phyloP scores from a whole-genome alignment of 2,888 invertebrate species.

The Leptopilina myrica region DNA sequence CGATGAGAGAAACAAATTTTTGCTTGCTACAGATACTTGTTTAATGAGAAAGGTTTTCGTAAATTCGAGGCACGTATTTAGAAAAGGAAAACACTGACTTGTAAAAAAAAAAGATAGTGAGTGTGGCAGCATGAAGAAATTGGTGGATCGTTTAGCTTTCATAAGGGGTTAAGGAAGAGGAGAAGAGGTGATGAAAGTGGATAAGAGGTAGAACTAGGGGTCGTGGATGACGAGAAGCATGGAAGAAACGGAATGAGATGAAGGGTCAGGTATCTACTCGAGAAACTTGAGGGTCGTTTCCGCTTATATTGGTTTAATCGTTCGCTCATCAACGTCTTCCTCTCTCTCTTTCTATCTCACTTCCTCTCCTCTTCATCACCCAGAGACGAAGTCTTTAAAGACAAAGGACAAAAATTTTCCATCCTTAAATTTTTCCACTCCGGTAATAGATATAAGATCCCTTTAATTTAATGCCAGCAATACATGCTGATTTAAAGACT shows the following conservation, averaged over 20 bases:
- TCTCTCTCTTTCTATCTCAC: neutral
- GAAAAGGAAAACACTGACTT: slow-evolving; percentile 13
- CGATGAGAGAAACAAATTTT: neutral
- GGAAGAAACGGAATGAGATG: slow-evolving; percentile 6
- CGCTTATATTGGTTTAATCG: slow-evolving; percentile 39
- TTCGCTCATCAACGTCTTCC: slow-evolving; percentile 24
- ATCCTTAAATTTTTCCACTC: neutral
- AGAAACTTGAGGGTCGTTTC: slow-evolving; percentile 37
- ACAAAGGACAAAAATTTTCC: slow-evolving; percentile 16
- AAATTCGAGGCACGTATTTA: slow-evolving; percentile 25
- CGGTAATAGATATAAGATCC: neutral
- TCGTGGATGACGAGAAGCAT: neutral
- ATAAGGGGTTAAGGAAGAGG: neutral
- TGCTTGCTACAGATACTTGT: neutral
- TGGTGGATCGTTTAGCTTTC: slow-evolving; percentile 36
- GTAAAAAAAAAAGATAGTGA: slow-evolving; percentile 9
- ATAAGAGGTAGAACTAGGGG: slow-evolving; percentile 19
- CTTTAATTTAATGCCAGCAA: too few relatives aligned
- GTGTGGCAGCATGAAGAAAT: slow-evolving; percentile 26
- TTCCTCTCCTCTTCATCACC: neutral
- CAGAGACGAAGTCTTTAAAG: slow-evolving; percentile 20
- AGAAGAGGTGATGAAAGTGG: slow-evolving; percentile 25
- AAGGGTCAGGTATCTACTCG: slow-evolving; percentile 25
- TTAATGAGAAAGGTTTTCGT: neutral
- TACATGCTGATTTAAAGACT: too few relatives aligned